Conservation (phyloP, 2,113 vertebrate species). For the Lepus timidus region DNA sequence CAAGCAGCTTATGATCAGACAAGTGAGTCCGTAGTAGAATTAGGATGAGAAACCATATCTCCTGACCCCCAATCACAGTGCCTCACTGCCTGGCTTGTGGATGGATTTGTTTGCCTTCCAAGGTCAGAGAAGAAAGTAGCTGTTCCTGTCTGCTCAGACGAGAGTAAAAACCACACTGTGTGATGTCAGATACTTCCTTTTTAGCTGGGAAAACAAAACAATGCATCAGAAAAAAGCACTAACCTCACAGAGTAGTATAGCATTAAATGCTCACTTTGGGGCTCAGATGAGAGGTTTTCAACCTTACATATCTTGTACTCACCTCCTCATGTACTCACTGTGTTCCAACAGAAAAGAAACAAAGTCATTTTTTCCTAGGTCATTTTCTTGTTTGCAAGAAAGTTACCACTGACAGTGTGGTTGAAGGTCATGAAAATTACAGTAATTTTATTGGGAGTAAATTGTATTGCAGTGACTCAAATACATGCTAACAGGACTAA, state of each 20-base stretch:
- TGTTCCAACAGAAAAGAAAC: conserved; percentile 63
- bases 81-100: not conserved
- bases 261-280: not conserved
- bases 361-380: conserved; percentile 36
- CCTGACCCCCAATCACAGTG: not conserved
- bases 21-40: conserved; percentile 10
- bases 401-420: conserved; percentile 54
- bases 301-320: conserved; percentile 1
- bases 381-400: conserved; percentile 65
- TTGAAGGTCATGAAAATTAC: conserved; percentile 61
- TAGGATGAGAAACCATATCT: conserved; percentile 16
- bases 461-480: conserved; percentile 52
- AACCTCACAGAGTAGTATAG: not conserved
- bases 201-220: conserved; percentile 25
- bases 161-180: not conserved
- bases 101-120: conserved; percentile 36
- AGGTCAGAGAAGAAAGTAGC: conserved; percentile 9
- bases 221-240: not conserved
- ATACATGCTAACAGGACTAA: conserved; percentile 35
- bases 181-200: conserved; percentile 22
- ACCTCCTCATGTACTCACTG: not conserved
- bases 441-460: conserved; percentile 56
- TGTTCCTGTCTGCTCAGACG: not conserved
- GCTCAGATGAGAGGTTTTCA: not conserved
- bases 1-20: conserved; percentile 24